Conservation (phyloP, 1,140 invertebrate species). For the Drosophila teissieri region DNA sequence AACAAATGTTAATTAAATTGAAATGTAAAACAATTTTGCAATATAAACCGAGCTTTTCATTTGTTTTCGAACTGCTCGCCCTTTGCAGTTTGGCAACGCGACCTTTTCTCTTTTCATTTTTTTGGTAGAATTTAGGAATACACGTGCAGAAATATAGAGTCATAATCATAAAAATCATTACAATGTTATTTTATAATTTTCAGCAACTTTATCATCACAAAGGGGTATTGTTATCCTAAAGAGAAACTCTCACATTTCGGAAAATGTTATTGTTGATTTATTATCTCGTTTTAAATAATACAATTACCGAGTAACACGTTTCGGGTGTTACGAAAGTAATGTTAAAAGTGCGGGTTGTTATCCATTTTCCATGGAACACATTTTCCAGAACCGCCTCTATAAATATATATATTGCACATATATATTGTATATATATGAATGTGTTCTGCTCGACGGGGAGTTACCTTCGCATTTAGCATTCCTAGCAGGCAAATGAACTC, state of each 20-base stretch:
- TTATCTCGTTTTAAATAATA: too few species aligned
- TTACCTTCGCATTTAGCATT: constrained; percentile 53
- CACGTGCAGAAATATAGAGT: too few species aligned
- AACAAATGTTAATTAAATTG: constrained; percentile 55
- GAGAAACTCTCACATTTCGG: neutral
- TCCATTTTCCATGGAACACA: neutral
- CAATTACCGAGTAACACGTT: too few species aligned
- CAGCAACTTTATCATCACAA: too few species aligned
- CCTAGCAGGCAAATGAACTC: constrained; percentile 78
- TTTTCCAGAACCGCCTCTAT: neutral
- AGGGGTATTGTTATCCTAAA: too few species aligned
- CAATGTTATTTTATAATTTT: neutral
- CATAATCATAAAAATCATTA: neutral
- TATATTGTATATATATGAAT: neutral
- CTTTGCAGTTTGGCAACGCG: constrained; percentile 2
- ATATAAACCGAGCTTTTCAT: constrained; percentile 7
- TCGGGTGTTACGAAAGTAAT: neutral
- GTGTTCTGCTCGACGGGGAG: too few species aligned
- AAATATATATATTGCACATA: neutral
- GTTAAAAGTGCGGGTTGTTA: neutral
- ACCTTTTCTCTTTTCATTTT: neutral
- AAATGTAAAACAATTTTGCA: constrained; percentile 57
- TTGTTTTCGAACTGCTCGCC: constrained; percentile 4
- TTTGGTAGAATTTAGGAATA: neutral
- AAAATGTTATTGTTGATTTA: neutral